Evolutionary conservation across 2,888 invertebrate species (phyloP).

Genomic region (Notodonta dromedarius): DNA sequence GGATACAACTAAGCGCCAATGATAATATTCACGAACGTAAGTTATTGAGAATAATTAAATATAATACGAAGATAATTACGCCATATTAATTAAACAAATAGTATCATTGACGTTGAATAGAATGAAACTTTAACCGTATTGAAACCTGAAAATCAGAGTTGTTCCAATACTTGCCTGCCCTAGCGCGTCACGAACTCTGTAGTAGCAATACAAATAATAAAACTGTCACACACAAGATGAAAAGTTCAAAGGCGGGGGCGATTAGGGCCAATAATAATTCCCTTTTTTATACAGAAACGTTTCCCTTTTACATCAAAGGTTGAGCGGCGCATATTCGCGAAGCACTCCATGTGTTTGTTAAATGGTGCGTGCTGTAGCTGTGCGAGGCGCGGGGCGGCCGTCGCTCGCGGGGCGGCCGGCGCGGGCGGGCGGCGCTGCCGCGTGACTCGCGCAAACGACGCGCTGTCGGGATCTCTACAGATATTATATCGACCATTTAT

Average conservation of each 20-base stretch:
- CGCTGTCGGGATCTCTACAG: conserved; percentile 6
- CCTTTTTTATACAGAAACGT: conserved; percentile 35
- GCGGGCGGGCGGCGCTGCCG: not conserved
- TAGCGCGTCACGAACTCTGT: not conserved
- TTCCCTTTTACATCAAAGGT: conserved; percentile 45
- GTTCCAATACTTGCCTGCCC: conserved; percentile 4
- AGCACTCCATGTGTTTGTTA: conserved; percentile 28
- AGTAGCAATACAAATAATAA: conserved; percentile 38
- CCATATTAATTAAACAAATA: not conserved
- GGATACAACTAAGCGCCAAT: too few relatives aligned
- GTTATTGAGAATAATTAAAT: too few relatives aligned
- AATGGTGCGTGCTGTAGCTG: conserved; percentile 21
- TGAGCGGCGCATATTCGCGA: conserved; percentile 22
- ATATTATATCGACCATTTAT: conserved; percentile 8
- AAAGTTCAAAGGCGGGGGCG: conserved; percentile 42
- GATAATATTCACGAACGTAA: too few relatives aligned
- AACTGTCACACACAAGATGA: conserved; percentile 43
- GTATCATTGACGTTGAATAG: too few relatives aligned
- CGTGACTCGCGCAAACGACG: not conserved
- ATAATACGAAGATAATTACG: too few relatives aligned
- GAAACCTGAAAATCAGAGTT: conserved; percentile 21
- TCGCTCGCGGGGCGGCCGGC: conserved; percentile 1
- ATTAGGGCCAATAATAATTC: conserved; percentile 51
- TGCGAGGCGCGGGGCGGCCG: not conserved
- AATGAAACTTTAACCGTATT: conserved; percentile 20